Evolutionary conservation across 2,113 vertebrate species (phyloP), one percentile per base, ranked within the genome.

Genomic region (Dicentrarchus labrax): DNA sequence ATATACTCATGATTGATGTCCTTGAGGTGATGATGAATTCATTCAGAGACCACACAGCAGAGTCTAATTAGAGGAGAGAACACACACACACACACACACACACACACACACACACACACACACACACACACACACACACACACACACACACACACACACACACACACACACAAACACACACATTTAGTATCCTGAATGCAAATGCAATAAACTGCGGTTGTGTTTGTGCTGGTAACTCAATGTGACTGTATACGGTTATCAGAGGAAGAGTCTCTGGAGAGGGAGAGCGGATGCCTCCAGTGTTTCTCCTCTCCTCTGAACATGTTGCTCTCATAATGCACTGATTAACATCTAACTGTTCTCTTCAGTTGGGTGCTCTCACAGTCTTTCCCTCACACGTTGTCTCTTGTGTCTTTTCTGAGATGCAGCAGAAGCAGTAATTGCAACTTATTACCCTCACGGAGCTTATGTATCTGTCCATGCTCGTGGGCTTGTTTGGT

Each of bases 21-120:
- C 76, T 85, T 87, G 62, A 91, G 71, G 78, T 89, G 84, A 83
- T 74, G 86, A 82, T 87, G 84, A 76, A 87, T 92, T 76, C 8
- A 81, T 81, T 85, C 66, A 87, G 72, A 60, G 73, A 36, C 74
- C 78, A 61, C 62, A 36, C 64, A 80, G 77, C 15, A 21, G 51
- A 78, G 59, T 57, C 67, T 86, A 89, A 91, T 91, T 88, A 86
- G 89, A 81, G 79, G 22, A 69, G 59, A 72, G 75, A 74, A 73
- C 73, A 81, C 78, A 61, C 66, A 84, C 24, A 66, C 78, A 72
- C 71, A 45, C 71, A 67, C 78, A 38, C 69, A 48, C 57, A 56
- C 72, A 60, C 30, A 30, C 30, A 30, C 30, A 30, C 30, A n/a
- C n/a, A 73, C 73, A 81, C 78, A 61, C 66, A 84, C 24, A 66